These are phyloP conservation scores for Hypocryptadius cinnamomeus DNA, from an alignment of 2,113 vertebrate species.

Conservation along the genomic window DNA sequence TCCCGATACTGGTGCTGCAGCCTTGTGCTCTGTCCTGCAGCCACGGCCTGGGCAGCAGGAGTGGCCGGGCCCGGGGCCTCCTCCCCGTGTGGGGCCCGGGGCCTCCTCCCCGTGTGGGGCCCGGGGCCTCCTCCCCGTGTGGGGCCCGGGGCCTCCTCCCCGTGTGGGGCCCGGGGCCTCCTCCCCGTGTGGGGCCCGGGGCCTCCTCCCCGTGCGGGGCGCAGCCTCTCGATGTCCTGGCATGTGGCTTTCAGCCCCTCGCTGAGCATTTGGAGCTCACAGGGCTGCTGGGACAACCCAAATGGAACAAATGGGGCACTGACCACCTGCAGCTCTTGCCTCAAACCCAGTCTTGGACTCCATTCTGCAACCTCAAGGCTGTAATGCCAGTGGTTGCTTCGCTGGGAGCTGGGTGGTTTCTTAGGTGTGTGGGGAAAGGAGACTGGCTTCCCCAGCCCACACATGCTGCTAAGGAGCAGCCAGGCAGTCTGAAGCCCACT, in stretches of 20 bases:
- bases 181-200: too few species aligned
- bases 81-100: too few species aligned
- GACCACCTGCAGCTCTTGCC: neutral
- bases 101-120: too few species aligned
- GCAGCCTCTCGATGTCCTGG: fast-evolving
- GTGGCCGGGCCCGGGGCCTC: too few species aligned
- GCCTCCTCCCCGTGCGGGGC: neutral
- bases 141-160: too few species aligned
- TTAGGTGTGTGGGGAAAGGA: neutral
- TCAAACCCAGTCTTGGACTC: neutral
- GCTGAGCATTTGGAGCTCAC: neutral
- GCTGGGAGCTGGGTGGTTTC: neutral
- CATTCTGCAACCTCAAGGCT: neutral
- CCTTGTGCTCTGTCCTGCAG: neutral
- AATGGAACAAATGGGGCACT: neutral
- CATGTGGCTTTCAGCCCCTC: fast-evolving
- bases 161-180: too few species aligned
- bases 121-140: too few species aligned
- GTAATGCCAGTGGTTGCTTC: neutral
- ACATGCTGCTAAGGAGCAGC: neutral
- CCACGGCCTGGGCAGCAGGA: neutral
- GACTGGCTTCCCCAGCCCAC: neutral
- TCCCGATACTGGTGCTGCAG: neutral
- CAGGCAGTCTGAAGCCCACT: neutral
- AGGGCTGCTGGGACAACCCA: neutral